Percentiles rank a stretch among this genome's conserved stretches.
phyloP scores from a whole-genome alignment of 2,113 vertebrate species.

The Phaethon lepturus region DNA sequence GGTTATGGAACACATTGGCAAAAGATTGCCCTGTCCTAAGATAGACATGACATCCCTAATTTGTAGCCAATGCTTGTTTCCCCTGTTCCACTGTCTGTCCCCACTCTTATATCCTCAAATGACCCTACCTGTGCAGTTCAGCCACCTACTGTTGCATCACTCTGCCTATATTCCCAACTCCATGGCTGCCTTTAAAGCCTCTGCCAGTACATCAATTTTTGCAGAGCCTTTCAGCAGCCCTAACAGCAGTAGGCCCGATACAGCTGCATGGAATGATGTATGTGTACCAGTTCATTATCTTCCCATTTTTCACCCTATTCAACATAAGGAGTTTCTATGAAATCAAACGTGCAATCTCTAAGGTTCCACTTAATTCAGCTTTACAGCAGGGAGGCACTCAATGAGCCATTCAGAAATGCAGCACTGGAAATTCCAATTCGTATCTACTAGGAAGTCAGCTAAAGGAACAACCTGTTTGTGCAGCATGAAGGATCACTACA shows the following conservation, averaged over 20 bases:
- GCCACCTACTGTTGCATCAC: background rate
- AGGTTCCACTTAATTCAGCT: background rate
- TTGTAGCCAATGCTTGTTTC: fast-evolving
- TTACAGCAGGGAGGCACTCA: background rate
- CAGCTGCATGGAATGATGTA: fast-evolving
- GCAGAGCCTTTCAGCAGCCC: background rate
- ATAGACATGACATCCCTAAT: background rate
- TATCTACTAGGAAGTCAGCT: background rate
- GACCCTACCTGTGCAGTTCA: background rate
- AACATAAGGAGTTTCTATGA: background rate
- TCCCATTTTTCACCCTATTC: background rate
- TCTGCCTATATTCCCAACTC: background rate
- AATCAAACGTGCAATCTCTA: background rate
- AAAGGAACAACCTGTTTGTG: background rate
- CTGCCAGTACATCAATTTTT: background rate
- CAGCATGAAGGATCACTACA: background rate
- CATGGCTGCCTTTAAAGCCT: fast-evolving
- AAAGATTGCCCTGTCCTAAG: background rate
- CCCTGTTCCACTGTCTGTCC: no score
- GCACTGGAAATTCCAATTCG: background rate
- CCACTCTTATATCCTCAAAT: background rate
- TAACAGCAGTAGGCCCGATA: background rate
- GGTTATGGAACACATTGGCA: background rate
- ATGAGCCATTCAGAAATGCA: background rate
- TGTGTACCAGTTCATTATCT: background rate